These are phyloP conservation scores for Beris chalybata DNA, from an alignment of 2,888 invertebrate species.

Conservation along the genomic window DNA sequence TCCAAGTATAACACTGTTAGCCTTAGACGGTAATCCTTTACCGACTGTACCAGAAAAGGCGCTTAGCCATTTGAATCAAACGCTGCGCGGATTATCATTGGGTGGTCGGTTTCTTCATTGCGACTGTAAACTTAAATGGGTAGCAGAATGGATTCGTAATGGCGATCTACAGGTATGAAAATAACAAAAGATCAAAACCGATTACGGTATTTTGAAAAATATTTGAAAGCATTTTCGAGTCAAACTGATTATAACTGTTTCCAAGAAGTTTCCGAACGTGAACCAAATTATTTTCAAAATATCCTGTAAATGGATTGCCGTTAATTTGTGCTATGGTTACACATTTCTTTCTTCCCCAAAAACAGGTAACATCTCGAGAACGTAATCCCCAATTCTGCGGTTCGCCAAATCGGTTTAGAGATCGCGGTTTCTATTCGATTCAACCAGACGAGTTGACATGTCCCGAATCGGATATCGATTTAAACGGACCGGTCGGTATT, in stretches of 20 bases:
- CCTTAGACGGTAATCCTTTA: slow-evolving; percentile 88
- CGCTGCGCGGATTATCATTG: slow-evolving; percentile 80
- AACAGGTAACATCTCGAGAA: slow-evolving; percentile 78
- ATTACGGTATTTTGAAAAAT: neutral
- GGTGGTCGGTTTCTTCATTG: slow-evolving; percentile 88
- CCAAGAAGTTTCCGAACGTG: no score
- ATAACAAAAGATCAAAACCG: no score
- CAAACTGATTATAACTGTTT: neutral
- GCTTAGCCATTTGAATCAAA: slow-evolving; percentile 76
- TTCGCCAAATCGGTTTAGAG: slow-evolving; percentile 75
- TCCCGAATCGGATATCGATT: slow-evolving; percentile 60
- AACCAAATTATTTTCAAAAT: no score
- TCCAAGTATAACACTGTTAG: slow-evolving; percentile 81
- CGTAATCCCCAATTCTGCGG: slow-evolving; percentile 92
- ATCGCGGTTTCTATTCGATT: slow-evolving; percentile 84
- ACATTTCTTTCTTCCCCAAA: neutral
- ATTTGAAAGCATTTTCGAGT: neutral
- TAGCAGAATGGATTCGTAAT: slow-evolving; percentile 85
- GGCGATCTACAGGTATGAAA: slow-evolving; percentile 76
- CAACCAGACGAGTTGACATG: slow-evolving; percentile 74
- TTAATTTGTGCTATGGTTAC: no score
- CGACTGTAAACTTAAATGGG: slow-evolving; percentile 86
- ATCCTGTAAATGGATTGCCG: no score
- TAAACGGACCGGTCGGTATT: slow-evolving; percentile 53
- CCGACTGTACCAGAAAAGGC: slow-evolving; percentile 80